These are phyloP conservation scores for Teleogryllus oceanicus DNA, from an alignment of 2,888 invertebrate species.

Conservation along the genomic window DNA sequence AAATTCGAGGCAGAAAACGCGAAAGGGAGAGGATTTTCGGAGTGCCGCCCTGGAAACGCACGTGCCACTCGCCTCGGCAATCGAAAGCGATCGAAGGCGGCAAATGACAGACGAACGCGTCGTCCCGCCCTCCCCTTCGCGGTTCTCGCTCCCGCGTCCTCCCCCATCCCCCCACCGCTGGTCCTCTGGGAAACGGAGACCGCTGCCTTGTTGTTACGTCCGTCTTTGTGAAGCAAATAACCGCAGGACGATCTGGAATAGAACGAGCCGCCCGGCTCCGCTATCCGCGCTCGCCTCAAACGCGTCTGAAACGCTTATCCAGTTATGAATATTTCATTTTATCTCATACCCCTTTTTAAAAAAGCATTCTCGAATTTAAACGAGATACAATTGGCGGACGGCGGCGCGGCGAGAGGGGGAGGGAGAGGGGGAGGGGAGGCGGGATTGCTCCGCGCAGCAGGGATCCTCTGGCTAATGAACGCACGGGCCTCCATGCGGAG, in stretches of 20 bases:
- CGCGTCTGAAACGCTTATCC: constrained; percentile 4
- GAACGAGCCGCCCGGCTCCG: not conserved
- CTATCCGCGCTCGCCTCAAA: not conserved
- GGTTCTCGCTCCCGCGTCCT: not conserved
- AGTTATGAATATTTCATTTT: constrained; percentile 18
- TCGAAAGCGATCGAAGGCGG: constrained; percentile 4
- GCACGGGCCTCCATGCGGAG: not conserved
- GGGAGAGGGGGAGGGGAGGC: no score
- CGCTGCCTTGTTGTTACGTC: not conserved
- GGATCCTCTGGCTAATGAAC: constrained; percentile 8
- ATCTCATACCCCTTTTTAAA: constrained; percentile 11
- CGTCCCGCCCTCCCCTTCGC: not conserved
- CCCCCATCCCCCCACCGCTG: not conserved
- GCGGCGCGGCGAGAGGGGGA: no score
- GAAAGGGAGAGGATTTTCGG: not conserved
- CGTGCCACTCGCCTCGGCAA: not conserved
- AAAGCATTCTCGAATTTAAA: constrained; percentile 18
- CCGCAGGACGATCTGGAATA: constrained; percentile 18
- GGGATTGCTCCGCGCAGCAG: not conserved
- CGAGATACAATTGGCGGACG: not conserved
- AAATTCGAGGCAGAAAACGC: not conserved
- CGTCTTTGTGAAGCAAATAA: constrained; percentile 2
- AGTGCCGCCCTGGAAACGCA: not conserved
- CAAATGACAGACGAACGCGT: constrained; percentile 18
- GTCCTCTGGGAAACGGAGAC: not conserved